These are phyloP conservation scores for Scomberomorus guttatus DNA, from an alignment of 2,797 vertebrate species.

Conservation along the genomic window DNA sequence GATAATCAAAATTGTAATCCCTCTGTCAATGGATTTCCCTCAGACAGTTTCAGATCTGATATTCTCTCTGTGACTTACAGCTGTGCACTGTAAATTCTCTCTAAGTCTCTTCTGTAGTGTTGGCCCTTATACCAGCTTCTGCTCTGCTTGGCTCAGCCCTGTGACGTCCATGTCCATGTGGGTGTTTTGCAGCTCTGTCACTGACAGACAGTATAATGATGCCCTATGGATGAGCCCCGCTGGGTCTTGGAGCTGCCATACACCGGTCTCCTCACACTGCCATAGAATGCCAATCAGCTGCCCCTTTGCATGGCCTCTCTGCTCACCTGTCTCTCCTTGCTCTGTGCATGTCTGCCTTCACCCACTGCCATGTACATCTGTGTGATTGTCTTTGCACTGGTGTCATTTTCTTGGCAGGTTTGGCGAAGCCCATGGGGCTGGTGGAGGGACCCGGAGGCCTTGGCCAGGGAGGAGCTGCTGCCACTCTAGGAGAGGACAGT, in stretches of 20 bases:
- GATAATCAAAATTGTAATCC: neutral
- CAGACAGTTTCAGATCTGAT: slow-evolving; percentile 1
- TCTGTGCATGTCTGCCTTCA: slow-evolving; percentile 13
- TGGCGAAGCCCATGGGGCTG: slow-evolving; percentile 97
- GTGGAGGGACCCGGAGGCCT: slow-evolving; percentile 97
- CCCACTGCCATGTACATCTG: slow-evolving; percentile 1
- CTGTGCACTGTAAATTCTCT: slow-evolving; percentile 20
- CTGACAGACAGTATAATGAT: slow-evolving; percentile 72
- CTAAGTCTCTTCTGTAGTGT: slow-evolving; percentile 2
- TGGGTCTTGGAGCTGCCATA: slow-evolving; percentile 56
- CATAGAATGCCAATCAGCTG: slow-evolving; percentile 61
- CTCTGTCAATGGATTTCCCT: neutral
- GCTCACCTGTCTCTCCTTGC: slow-evolving; percentile 52
- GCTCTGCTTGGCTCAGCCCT: slow-evolving; percentile 28
- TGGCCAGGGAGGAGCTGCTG: slow-evolving; percentile 95
- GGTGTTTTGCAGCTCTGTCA: slow-evolving; percentile 60
- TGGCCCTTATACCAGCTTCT: slow-evolving; percentile 12
- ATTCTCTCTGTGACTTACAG: slow-evolving; percentile 19
- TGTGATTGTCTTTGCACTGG: slow-evolving; percentile 35
- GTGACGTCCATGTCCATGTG: slow-evolving; percentile 49
- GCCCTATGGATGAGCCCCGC: slow-evolving; percentile 52
- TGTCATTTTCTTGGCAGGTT: slow-evolving; percentile 82
- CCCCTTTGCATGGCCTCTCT: slow-evolving; percentile 42
- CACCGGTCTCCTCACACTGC: slow-evolving; percentile 45
- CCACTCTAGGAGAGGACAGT: slow-evolving; percentile 92